These are phyloP conservation scores for Macropus fuliginosus DNA, from an alignment of 2,797 vertebrate species.

Conservation along the genomic window DNA sequence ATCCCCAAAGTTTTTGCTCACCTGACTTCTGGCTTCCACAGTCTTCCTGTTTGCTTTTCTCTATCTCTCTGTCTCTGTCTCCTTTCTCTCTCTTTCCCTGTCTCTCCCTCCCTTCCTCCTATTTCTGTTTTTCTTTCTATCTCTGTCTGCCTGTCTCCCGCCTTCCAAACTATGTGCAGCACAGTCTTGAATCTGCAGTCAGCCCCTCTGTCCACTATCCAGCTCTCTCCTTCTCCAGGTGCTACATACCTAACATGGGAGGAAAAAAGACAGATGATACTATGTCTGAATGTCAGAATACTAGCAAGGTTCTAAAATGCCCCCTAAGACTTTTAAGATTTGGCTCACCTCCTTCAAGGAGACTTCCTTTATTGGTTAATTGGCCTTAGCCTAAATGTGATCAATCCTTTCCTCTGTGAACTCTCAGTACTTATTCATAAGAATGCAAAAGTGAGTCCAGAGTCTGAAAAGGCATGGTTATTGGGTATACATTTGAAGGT, in stretches of 20 bases:
- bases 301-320: neutral
- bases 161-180: no score
- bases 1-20: neutral
- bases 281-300: neutral
- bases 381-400: neutral
- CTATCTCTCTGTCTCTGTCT: neutral
- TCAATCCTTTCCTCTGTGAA: neutral
- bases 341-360: neutral
- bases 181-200: no score
- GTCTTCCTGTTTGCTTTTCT: neutral
- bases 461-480: neutral
- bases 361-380: neutral
- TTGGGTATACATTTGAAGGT: neutral
- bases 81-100: no score
- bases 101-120: no score
- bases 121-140: no score
- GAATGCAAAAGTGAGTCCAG: neutral
- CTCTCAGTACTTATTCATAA: neutral
- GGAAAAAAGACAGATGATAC: neutral
- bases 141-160: no score
- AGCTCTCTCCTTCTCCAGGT: neutral
- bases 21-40: neutral
- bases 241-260: neutral
- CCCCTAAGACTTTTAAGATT: neutral
- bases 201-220: no score